Base-by-base conservation (phyloP, 2,888 invertebrate species). In the Drosophila planitibia region DNA sequence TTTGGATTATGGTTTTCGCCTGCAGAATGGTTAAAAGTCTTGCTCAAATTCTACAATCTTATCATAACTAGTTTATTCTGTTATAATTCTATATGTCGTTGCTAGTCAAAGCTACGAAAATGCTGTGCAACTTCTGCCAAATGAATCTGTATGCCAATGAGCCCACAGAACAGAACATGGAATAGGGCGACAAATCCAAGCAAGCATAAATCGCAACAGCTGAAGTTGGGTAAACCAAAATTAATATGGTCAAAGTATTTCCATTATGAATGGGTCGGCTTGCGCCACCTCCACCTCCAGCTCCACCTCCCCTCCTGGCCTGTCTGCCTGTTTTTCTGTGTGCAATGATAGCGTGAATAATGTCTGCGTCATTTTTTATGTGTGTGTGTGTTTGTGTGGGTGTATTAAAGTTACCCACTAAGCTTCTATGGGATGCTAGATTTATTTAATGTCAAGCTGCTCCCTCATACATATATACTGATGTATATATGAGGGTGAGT, bases 281-380 rank as follows among this genome's bases (percentile, higher is more conserved):
- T 30, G 32, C 44, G 28, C 16, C 35, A 33, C 12, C 44, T 12
- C n/a, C 41, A 10, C n/a, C 39, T 39, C 19, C 19, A 9, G 12
- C 41, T 12, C 12, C 44, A 5, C 22, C 44, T 14, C 5, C 22
- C 22, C 44, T 12, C 9, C 25, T 14, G 53, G 49, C 28, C 49
- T 52, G 52, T 35, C 37, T 55, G 32, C 62, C 61, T 71, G 65
- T 47, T 33, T 44, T 52, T 61, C 55, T 71, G 72, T 72, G 75
- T 69, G 81, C 89, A 84, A 86, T 88, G 89, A 89, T 90, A 87
- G 87, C 90, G 89, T 89, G 89, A 90, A 89, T 89, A 89, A 89
- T 89, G 91, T 90, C 79, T 83, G 82, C 79, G 83, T 89, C 82
- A 89, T 91, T 91, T 89, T 90, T 90, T 81, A 81, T 77, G 75